These are phyloP conservation scores for Ochlodes sylvanus DNA, from an alignment of 2,888 invertebrate species.

Conservation along the genomic window DNA sequence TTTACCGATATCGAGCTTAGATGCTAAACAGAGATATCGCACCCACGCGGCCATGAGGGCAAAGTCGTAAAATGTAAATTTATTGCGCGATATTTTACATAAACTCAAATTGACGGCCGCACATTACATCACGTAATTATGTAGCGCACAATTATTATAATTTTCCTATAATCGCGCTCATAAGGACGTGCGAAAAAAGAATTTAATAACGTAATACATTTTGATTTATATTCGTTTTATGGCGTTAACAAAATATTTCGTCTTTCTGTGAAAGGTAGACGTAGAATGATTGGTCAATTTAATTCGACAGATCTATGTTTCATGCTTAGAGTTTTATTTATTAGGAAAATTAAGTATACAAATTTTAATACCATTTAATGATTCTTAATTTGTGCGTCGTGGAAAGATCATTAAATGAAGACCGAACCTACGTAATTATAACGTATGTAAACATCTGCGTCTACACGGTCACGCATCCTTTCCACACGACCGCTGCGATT, in stretches of 20 bases:
- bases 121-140: constrained; percentile 81
- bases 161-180: constrained; percentile 80
- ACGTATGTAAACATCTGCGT: constrained; percentile 74
- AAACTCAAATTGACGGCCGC: constrained; percentile 79
- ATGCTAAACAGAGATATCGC: constrained; percentile 79
- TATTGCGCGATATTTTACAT: constrained; percentile 82
- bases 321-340: background rate
- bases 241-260: constrained; percentile 55
- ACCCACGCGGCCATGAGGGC: constrained; percentile 65
- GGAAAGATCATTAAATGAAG: constrained; percentile 73
- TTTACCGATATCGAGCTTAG: constrained; percentile 67
- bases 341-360: constrained; percentile 28
- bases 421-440: constrained; percentile 66
- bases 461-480: constrained; percentile 65
- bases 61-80: constrained; percentile 83
- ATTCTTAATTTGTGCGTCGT: constrained; percentile 49
- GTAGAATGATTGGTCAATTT: background rate
- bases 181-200: constrained; percentile 83
- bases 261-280: constrained; percentile 40
- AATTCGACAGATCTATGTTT: background rate
- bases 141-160: constrained; percentile 81
- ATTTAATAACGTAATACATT: constrained; percentile 70
- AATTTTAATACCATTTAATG: constrained; percentile 31
- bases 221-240: constrained; percentile 72
- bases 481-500: constrained; percentile 71